Percentiles rank a stretch among this genome's conserved stretches.
Conservation (phyloP, 53 echinoderm and acorn worm species). For the Hippasteria phrygiana region DNA sequence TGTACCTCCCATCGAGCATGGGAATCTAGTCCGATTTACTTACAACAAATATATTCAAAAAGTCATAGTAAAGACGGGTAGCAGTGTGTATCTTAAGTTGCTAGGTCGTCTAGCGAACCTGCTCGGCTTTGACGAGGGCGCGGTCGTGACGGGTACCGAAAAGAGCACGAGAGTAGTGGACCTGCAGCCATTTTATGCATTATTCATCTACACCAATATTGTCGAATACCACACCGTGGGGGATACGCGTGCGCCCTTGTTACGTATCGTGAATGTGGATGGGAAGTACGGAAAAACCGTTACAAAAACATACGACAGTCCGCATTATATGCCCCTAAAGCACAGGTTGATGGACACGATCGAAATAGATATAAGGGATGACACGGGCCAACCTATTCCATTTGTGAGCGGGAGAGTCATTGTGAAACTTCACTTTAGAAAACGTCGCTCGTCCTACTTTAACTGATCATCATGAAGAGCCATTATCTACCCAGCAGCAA, state of each 20-base stretch:
- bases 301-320: conserved; percentile 55
- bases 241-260: conserved; percentile 74
- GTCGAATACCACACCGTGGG: conserved; percentile 73
- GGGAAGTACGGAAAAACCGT: conserved; percentile 13
- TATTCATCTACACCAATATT: conserved; percentile 73
- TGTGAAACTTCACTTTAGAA: conserved; percentile 79
- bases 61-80: not conserved
- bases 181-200: not conserved
- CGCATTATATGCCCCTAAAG: conserved; percentile 58
- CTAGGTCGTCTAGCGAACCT: conserved; percentile 24
- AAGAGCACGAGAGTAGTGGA: conserved; percentile 22
- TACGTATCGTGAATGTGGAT: conserved; percentile 65
- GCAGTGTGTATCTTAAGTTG: not conserved
- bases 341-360: conserved; percentile 58
- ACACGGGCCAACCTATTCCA: conserved; percentile 68
- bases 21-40: not conserved
- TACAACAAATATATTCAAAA: conserved; percentile 43
- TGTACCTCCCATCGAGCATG: conserved; percentile 2
- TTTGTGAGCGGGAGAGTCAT: conserved; percentile 77
- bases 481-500: not conserved
- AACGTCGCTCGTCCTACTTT: conserved; percentile 50
- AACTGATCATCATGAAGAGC: conserved; percentile 3
- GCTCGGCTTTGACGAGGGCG: conserved; percentile 13
- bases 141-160: not conserved
- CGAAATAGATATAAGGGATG: conserved; percentile 58